A percentile compares a stretch with the other conserved stretches of the same genome.
phyloP scores from a whole-genome alignment of 2,888 invertebrate genomes.

The Phania funesta region DNA sequence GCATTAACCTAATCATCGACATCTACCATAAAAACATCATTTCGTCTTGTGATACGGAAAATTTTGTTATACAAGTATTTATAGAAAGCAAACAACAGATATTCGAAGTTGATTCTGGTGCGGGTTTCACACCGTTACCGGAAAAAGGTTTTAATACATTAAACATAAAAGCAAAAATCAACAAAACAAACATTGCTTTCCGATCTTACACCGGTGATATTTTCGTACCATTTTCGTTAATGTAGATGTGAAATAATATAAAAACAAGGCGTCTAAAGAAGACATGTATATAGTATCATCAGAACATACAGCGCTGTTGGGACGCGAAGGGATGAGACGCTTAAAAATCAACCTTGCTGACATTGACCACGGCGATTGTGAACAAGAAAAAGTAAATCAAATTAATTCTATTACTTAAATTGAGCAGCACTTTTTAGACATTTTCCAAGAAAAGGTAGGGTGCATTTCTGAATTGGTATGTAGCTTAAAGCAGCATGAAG shows the following conservation, averaged over 20 bases:
- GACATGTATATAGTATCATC: no score
- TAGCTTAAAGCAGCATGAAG: conserved; percentile 37
- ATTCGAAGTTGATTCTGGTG: conserved; percentile 42
- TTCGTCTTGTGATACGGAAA: no score
- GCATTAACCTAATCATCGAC: no score
- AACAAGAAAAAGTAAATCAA: neutral
- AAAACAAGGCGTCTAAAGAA: no score
- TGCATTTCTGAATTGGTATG: conserved; percentile 42
- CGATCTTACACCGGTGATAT: conserved; percentile 34
- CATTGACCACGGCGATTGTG: neutral
- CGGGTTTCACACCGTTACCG: conserved; percentile 17
- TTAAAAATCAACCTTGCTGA: neutral
- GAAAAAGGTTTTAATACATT: conserved; percentile 31
- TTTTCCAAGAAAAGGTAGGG: conserved; percentile 12
- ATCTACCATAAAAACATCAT: no score
- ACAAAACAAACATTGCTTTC: conserved; percentile 36
- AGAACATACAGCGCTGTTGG: neutral
- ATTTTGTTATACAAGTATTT: no score
- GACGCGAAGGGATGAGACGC: neutral
- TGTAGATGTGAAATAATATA: neutral
- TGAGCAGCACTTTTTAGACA: neutral
- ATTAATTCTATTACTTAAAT: neutral
- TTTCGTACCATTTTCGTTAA: conserved; percentile 32
- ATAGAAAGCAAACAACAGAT: neutral
- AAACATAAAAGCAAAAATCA: neutral